phyloP scores from a whole-genome alignment of 2,888 invertebrate species.

The Diarsia dahlii region DNA sequence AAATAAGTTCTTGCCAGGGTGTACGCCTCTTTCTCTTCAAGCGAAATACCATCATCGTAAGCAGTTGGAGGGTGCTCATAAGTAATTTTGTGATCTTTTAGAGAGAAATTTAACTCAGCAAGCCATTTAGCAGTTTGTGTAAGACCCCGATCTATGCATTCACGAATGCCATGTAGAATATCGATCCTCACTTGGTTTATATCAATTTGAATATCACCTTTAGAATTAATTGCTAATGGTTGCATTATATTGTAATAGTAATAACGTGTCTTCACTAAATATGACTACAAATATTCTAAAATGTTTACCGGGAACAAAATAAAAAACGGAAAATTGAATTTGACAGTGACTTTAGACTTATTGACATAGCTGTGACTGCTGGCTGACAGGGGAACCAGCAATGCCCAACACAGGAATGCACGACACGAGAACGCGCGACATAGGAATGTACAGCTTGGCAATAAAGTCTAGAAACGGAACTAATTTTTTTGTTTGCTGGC shows the following conservation, averaged over 20 bases:
- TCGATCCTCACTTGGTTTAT: slow-evolving; percentile 85
- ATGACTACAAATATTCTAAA: slow-evolving; percentile 12
- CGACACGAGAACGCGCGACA: no score
- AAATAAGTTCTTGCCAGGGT: slow-evolving; percentile 96
- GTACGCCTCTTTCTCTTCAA: slow-evolving; percentile 93
- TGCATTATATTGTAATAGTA: slow-evolving; percentile 72
- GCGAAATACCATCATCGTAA: slow-evolving; percentile 85
- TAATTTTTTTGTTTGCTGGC: no score
- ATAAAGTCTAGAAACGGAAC: no score
- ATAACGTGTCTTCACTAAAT: slow-evolving; percentile 8
- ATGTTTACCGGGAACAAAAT: slow-evolving; percentile 27
- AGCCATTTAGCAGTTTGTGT: slow-evolving; percentile 96
- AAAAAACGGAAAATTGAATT: slow-evolving; percentile 33
- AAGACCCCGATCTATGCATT: slow-evolving; percentile 95
- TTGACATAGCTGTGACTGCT: no score
- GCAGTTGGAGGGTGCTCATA: slow-evolving; percentile 86
- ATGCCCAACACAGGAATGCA: no score
- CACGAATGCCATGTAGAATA: slow-evolving; percentile 86
- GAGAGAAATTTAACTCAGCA: slow-evolving; percentile 95
- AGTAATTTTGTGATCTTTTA: slow-evolving; percentile 92
- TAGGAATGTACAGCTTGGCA: no score
- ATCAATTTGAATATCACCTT: slow-evolving; percentile 85
- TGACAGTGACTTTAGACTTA: slow-evolving; percentile 26
- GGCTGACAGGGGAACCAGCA: no score
- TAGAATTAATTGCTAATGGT: slow-evolving; percentile 78